Percentiles rank a stretch among this genome's conserved stretches.
phyloP scores from a whole-genome alignment of 2,888 invertebrate species.

The Hanleya hanleyi region DNA sequence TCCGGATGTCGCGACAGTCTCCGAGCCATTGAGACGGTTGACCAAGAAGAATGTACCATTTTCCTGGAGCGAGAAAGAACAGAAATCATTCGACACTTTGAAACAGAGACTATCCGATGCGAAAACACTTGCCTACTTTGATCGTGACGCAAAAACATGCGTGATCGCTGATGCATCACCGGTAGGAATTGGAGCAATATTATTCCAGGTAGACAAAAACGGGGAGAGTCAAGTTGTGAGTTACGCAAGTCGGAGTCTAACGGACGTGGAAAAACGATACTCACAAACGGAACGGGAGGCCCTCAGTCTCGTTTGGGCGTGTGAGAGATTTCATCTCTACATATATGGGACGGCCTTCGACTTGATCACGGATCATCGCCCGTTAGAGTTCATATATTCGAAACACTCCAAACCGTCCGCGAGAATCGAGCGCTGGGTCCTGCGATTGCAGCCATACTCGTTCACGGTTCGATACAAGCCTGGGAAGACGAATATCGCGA shows the following conservation, averaged over 20 bases:
- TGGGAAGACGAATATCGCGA: too few species aligned
- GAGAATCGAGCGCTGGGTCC: conserved; percentile 34
- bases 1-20: conserved; percentile 16
- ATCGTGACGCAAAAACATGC: conserved; percentile 5
- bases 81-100: conserved; percentile 19
- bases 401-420: conserved; percentile 27
- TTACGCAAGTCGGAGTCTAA: conserved; percentile 33
- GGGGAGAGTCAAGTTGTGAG: conserved; percentile 24
- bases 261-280: conserved; percentile 28
- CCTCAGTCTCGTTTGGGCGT: conserved; percentile 25
- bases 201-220: conserved; percentile 30
- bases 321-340: conserved; percentile 14
- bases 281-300: conserved; percentile 41
- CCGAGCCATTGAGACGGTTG: conserved; percentile 15
- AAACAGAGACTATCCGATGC: conserved; percentile 14
- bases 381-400: conserved; percentile 17
- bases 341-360: conserved; percentile 15
- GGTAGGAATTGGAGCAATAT: conserved; percentile 30
- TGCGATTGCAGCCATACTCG: conserved; percentile 29
- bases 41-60: neutral
- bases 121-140: conserved; percentile 21
- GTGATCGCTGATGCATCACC: conserved; percentile 32
- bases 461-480: too few species aligned
- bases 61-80: neutral
- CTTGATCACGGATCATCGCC: conserved; percentile 13